Evolutionary conservation across 1,140 invertebrate species (phyloP).

Genomic region (Leptinotarsa defecta): DNA sequence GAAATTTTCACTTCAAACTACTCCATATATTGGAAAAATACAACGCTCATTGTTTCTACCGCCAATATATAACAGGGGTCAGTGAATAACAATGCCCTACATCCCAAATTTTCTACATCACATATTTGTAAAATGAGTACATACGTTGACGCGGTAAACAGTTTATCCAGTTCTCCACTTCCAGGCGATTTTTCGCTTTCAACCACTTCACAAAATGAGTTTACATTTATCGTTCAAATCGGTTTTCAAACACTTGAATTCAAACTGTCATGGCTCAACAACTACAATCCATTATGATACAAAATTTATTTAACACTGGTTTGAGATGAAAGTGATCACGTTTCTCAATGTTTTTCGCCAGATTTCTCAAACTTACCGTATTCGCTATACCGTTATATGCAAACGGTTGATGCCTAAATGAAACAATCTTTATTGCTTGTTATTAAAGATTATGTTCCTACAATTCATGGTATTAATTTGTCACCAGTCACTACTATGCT

Average conservation of each 20-base stretch:
- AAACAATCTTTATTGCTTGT: slow-evolving; percentile 30
- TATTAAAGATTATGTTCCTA: slow-evolving; percentile 29
- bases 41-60: slow-evolving; percentile 22
- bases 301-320: slow-evolving; percentile 40
- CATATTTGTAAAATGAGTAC: slow-evolving; percentile 31
- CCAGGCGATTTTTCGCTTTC: slow-evolving; percentile 16
- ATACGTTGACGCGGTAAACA: slow-evolving; percentile 29
- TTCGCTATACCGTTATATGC: slow-evolving; percentile 36
- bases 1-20: slow-evolving; percentile 16
- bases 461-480: slow-evolving; percentile 33
- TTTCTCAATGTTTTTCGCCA: slow-evolving; percentile 15
- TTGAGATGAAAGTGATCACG: slow-evolving; percentile 16
- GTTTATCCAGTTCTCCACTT: slow-evolving; percentile 20
- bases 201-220: slow-evolving; percentile 36
- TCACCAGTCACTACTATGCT: slow-evolving; percentile 31
- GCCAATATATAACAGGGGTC: slow-evolving; percentile 15
- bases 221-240: slow-evolving; percentile 31
- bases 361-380: slow-evolving; percentile 40
- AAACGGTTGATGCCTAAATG: slow-evolving; percentile 35
- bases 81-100: slow-evolving; percentile 25
- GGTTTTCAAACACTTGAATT: slow-evolving; percentile 39
- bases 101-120: slow-evolving; percentile 19
- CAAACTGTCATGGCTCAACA: slow-evolving; percentile 45
- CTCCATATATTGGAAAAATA: neutral
- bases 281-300: slow-evolving; percentile 37